Evolutionary conservation across 2,113 vertebrate genomes (phyloP).

Genomic region (Tonatia bakeri): DNA sequence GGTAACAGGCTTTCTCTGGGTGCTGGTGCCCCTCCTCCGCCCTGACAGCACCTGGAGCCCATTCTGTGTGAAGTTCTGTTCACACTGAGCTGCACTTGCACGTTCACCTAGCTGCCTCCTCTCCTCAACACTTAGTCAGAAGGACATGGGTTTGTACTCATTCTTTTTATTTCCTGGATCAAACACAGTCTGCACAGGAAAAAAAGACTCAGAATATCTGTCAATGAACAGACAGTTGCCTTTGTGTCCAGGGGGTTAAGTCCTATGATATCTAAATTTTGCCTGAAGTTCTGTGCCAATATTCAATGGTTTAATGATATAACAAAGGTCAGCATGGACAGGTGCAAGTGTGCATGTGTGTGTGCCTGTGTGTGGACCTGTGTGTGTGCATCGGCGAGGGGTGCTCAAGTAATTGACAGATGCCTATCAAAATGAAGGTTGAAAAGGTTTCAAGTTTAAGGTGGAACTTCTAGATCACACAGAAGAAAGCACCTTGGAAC

Average conservation of each 20-base stretch:
- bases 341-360: not conserved
- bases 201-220: not conserved
- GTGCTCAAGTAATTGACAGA: not conserved
- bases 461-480: not conserved
- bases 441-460: not conserved
- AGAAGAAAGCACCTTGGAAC: not conserved
- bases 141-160: not conserved
- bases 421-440: not conserved
- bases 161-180: not conserved
- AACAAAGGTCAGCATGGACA: not conserved
- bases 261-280: not conserved
- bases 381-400: too few species aligned
- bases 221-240: not conserved
- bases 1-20: not conserved
- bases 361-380: too few species aligned
- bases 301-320: not conserved
- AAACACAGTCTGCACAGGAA: not conserved
- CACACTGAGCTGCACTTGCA: accelerated
- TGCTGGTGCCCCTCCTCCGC: accelerated
- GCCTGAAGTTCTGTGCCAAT: not conserved
- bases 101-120: too few species aligned
- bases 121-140: not conserved
- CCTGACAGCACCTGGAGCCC: not conserved
- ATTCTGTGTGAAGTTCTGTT: not conserved
- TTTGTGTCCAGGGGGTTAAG: not conserved